phyloP scores from a whole-genome alignment of 2,888 invertebrate genomes.

The Plemyria rubiginata region DNA sequence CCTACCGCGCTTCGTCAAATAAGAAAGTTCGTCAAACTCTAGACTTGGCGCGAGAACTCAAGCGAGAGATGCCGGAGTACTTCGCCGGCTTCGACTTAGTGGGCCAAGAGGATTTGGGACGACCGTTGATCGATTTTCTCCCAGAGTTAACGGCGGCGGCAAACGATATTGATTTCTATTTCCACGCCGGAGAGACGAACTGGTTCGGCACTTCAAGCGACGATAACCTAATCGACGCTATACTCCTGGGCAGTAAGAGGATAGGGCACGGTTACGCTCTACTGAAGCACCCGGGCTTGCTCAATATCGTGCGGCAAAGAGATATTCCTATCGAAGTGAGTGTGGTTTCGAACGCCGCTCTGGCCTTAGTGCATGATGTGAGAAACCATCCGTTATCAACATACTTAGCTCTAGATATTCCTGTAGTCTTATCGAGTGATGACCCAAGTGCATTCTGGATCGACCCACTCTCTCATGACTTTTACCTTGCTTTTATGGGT shows the following conservation, averaged over 20 bases:
- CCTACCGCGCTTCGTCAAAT: conserved; percentile 51
- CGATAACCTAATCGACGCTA: conserved; percentile 90
- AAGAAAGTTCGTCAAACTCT: conserved; percentile 74
- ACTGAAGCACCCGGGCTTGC: conserved; percentile 88
- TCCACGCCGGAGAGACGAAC: conserved; percentile 93
- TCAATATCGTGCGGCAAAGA: conserved; percentile 81
- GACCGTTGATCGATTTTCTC: conserved; percentile 85
- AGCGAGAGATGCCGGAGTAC: conserved; percentile 85
- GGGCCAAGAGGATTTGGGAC: conserved; percentile 91
- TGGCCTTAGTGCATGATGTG: conserved; percentile 88
- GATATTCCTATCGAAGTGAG: conserved; percentile 91
- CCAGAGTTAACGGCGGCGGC: conserved; percentile 80
- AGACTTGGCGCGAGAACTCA: conserved; percentile 59
- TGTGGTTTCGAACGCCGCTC: conserved; percentile 92
- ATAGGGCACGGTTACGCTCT: conserved; percentile 92
- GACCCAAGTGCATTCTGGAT: conserved; percentile 92
- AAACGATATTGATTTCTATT: conserved; percentile 86
- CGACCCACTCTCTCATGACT: conserved; percentile 90
- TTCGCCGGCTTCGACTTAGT: conserved; percentile 93
- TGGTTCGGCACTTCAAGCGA: conserved; percentile 88
- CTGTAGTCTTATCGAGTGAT: conserved; percentile 91
- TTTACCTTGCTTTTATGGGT: conserved; percentile 90
- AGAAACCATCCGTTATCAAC: conserved; percentile 90
- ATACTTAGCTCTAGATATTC: conserved; percentile 87
- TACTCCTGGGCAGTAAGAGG: conserved; percentile 89